Percentiles rank a stretch among this genome's conserved stretches.
These are phyloP conservation scores for Abrostola tripartita DNA, from an alignment of 2,888 invertebrate genomes.

Conservation along the genomic window DNA sequence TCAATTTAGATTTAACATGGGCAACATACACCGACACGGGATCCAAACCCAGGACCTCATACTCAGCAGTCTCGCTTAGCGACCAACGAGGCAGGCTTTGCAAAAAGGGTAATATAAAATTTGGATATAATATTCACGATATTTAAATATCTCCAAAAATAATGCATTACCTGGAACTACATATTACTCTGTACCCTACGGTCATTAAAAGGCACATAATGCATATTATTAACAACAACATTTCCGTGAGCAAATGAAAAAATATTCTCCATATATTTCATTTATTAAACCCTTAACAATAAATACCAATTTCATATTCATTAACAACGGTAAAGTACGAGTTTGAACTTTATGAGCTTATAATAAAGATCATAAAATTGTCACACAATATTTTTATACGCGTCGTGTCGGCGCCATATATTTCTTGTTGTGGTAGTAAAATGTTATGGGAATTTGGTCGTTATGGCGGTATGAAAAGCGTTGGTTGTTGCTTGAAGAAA, in stretches of 20 bases:
- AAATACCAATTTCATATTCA: constrained; percentile 42
- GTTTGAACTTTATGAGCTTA: constrained; percentile 44
- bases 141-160: too few relatives aligned
- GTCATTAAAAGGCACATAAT: neutral
- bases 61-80: too few relatives aligned
- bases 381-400: constrained; percentile 44
- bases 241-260: constrained; percentile 21
- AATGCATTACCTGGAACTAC: too few relatives aligned
- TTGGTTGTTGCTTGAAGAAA: constrained; percentile 6
- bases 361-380: constrained; percentile 48
- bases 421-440: constrained; percentile 38
- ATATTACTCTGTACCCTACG: neutral
- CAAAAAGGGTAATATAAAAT: too few relatives aligned
- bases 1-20: too few relatives aligned
- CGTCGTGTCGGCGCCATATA: constrained; percentile 34
- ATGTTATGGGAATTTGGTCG: constrained; percentile 29
- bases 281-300: constrained; percentile 33
- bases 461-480: constrained; percentile 13
- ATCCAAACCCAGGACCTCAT: too few relatives aligned
- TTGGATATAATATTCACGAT: too few relatives aligned
- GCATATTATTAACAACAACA: neutral
- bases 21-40: too few relatives aligned
- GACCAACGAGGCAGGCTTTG: too few relatives aligned
- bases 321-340: constrained; percentile 37
- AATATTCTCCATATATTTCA: constrained; percentile 26